phyloP scores from a whole-genome alignment of 2,797 vertebrate species.

The Onychomys torridus region DNA sequence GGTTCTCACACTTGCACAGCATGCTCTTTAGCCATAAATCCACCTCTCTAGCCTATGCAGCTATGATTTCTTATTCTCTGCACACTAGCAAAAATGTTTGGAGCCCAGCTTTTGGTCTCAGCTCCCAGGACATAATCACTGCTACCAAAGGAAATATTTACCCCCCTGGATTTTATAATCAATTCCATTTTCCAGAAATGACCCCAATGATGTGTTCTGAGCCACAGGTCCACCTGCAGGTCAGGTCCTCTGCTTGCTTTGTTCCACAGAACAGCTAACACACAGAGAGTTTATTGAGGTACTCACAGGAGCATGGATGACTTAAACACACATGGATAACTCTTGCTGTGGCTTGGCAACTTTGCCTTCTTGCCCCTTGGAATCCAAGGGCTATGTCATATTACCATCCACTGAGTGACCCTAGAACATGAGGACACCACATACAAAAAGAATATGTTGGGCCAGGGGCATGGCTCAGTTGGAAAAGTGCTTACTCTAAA shows the following conservation, averaged over 20 bases:
- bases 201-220: accelerated
- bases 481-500: background rate
- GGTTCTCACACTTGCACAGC: background rate
- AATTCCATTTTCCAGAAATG: background rate
- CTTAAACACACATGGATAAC: no score
- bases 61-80: background rate
- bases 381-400: background rate
- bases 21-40: background rate
- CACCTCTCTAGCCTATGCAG: accelerated
- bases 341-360: background rate
- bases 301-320: no score
- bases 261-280: no score
- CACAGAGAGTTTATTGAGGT: no score
- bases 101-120: background rate
- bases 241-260: background rate
- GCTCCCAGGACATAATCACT: background rate
- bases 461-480: background rate
- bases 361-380: background rate
- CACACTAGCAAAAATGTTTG: background rate
- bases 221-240: background rate
- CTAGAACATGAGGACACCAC: background rate
- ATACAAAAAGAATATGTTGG: background rate
- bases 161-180: background rate
- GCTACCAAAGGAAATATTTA: background rate
- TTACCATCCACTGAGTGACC: no score